These are phyloP conservation scores for Nylanderia fulva DNA, from an alignment of 1,140 invertebrate genomes.

Conservation along the genomic window DNA sequence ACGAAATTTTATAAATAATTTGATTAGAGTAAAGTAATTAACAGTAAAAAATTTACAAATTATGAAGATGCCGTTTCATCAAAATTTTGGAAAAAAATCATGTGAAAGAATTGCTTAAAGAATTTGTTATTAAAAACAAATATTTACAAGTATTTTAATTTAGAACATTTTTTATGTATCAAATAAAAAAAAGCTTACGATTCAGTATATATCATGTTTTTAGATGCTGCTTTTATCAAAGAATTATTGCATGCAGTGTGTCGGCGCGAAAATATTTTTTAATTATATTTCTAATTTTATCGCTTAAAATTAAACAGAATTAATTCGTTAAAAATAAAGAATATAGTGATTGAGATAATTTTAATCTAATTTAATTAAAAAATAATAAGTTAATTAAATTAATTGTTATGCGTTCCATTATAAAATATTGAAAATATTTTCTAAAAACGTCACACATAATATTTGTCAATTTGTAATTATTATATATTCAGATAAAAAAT, in stretches of 20 bases:
- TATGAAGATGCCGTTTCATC: not conserved
- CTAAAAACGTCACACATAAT: not conserved
- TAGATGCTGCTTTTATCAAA: not conserved
- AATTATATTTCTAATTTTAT: slow-evolving; percentile 26
- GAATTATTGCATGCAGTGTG: not conserved
- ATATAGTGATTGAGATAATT: slow-evolving; percentile 31
- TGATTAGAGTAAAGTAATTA: not conserved
- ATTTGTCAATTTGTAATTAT: not conserved
- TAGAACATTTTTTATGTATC: not conserved
- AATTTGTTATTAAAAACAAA: not conserved
- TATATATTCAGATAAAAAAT: not conserved
- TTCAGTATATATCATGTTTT: not conserved
- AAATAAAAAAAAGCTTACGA: not conserved
- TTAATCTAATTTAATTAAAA: too few relatives aligned
- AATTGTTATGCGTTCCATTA: not conserved
- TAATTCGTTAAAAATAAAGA: not conserved
- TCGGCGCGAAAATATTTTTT: not conserved
- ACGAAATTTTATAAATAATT: not conserved
- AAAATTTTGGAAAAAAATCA: not conserved
- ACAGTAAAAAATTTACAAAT: not conserved
- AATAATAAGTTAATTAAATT: too few relatives aligned
- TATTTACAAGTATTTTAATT: not conserved
- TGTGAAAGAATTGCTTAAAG: not conserved
- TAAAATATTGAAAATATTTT: slow-evolving; percentile 20
- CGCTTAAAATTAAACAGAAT: slow-evolving; percentile 12